These are phyloP conservation scores for Cydia strobilella DNA, from an alignment of 1,140 invertebrate genomes.

Conservation along the genomic window DNA sequence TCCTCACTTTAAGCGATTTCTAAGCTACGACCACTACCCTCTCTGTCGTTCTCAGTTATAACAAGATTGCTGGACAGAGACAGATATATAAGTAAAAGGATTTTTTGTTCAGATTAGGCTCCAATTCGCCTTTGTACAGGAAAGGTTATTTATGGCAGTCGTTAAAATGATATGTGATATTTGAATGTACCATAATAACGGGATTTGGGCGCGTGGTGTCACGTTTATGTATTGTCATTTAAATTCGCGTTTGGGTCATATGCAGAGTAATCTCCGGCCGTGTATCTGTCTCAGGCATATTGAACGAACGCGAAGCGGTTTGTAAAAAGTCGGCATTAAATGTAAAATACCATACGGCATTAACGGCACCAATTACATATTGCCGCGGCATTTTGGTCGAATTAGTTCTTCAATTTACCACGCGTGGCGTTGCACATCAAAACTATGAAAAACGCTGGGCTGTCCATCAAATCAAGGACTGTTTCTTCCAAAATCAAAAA, in stretches of 20 bases:
- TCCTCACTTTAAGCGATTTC: background rate
- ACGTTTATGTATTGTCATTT: background rate
- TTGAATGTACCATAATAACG: conserved; percentile 26
- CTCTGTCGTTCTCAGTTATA: background rate
- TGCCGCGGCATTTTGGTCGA: too few species aligned
- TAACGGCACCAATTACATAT: too few species aligned
- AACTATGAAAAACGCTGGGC: too few species aligned
- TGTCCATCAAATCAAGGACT: too few species aligned
- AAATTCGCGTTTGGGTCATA: background rate
- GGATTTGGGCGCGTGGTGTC: background rate
- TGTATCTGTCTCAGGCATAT: too few species aligned
- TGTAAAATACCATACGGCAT: too few species aligned
- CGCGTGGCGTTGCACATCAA: too few species aligned
- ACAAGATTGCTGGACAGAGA: background rate
- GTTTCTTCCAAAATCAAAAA: too few species aligned
- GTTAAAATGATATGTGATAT: conserved; percentile 32
- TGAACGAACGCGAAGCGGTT: too few species aligned
- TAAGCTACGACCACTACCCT: background rate
- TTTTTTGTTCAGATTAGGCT: background rate
- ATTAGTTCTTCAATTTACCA: too few species aligned
- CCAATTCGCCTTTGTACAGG: background rate
- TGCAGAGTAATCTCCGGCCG: background rate
- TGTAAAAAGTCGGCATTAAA: too few species aligned
- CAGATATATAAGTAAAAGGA: background rate
- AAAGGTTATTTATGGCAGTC: conserved; percentile 2